A percentile compares a stretch with the other conserved stretches of the same genome.
Evolutionary conservation across 2,797 vertebrate genomes (phyloP).

Genomic region (Xenops minutus): DNA sequence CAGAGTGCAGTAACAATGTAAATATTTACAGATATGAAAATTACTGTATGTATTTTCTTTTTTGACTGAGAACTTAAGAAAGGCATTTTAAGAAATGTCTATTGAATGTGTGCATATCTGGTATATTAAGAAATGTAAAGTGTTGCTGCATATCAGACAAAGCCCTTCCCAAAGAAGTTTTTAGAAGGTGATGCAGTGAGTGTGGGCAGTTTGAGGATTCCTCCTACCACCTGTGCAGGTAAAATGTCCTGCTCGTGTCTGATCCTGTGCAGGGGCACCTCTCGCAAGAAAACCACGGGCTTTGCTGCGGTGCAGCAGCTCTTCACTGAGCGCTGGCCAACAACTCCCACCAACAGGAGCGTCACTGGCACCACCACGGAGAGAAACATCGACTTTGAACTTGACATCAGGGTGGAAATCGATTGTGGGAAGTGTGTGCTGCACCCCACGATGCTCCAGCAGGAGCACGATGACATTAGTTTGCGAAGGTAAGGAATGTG

Average conservation of each 20-base stretch:
- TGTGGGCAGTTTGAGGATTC: neutral
- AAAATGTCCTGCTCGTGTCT: neutral
- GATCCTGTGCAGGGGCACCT: conserved; percentile 75
- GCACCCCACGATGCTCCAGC: conserved; percentile 90
- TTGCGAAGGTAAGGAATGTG: conserved; percentile 79
- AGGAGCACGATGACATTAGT: conserved; percentile 91
- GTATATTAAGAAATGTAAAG: too few species aligned
- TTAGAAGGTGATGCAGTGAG: neutral
- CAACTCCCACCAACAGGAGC: conserved; percentile 82
- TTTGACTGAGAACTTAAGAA: neutral
- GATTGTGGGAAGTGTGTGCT: conserved; percentile 97
- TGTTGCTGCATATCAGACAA: neutral
- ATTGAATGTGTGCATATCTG: too few species aligned
- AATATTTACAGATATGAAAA: neutral
- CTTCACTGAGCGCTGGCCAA: conserved; percentile 93
- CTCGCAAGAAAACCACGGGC: conserved; percentile 88
- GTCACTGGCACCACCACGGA: conserved; percentile 85
- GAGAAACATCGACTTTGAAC: conserved; percentile 98
- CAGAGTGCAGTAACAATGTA: neutral
- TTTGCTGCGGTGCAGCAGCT: conserved; percentile 93
- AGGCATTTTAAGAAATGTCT: neutral
- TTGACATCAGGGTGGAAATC: conserved; percentile 98
- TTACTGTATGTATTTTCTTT: neutral
- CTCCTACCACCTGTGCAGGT: neutral
- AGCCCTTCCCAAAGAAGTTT: neutral